A percentile compares a stretch with the other conserved stretches of the same genome.
Evolutionary conservation across 2,888 invertebrate genomes (phyloP).

Genomic region (Imbricaverruca yamaguchii): DNA sequence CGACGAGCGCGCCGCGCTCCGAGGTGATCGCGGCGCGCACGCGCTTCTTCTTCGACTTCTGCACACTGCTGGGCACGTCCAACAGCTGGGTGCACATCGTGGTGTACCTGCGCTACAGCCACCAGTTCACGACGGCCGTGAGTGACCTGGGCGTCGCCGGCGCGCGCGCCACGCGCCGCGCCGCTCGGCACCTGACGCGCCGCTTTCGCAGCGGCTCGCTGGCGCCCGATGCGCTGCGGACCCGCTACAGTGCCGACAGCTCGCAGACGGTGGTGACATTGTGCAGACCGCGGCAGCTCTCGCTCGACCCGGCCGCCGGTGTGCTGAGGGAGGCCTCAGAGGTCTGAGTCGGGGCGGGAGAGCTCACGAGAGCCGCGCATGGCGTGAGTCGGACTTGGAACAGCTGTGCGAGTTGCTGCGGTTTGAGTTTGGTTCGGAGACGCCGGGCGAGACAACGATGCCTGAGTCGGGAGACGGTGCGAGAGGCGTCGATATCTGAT

Average conservation of each 20-base stretch:
- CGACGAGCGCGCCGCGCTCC: background rate
- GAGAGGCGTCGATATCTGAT: no score
- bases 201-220: background rate
- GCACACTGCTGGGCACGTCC: background rate
- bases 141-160: background rate
- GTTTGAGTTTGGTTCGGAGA: no score
- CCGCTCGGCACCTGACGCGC: background rate
- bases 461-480: no score
- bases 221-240: background rate
- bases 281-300: background rate
- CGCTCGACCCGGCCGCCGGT: background rate
- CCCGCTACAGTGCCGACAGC: background rate
- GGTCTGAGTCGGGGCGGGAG: background rate
- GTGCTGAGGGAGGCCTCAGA: background rate
- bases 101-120: background rate
- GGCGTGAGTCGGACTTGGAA: no score
- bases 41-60: background rate
- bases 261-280: slow-evolving; percentile 3
- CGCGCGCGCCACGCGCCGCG: background rate
- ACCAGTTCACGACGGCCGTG: background rate
- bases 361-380: no score
- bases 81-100: background rate
- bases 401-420: no score
- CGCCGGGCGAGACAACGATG: no score
- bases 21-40: background rate